Conservation (phyloP, 2,113 vertebrate genomes). For the Marcusenius ussheri region DNA sequence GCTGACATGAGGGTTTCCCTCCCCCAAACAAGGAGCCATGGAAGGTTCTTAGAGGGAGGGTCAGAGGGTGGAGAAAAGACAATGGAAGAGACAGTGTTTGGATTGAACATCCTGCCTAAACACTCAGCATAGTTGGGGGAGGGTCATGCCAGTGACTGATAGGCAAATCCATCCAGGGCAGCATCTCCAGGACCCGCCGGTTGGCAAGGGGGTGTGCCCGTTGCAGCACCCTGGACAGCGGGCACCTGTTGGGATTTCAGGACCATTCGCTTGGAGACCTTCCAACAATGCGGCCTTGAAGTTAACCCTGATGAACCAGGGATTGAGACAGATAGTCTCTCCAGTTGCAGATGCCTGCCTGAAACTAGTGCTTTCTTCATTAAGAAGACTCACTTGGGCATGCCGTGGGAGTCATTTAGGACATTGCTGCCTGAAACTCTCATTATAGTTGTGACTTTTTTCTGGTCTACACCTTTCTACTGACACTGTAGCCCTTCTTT, state of each 20-base stretch:
- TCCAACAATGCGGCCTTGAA: neutral
- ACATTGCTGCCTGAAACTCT: neutral
- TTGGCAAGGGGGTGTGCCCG: neutral
- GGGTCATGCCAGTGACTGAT: neutral
- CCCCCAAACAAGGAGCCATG: neutral
- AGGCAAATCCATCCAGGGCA: neutral
- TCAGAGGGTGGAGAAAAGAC: neutral
- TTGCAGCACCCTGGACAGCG: neutral
- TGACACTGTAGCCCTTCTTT: neutral
- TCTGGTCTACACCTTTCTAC: neutral
- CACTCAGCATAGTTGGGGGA: neutral
- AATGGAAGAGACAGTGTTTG: neutral
- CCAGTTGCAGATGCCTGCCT: neutral
- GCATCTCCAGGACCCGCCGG: neutral
- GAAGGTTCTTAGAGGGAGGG: neutral
- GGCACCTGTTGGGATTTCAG: neutral
- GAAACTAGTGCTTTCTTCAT: neutral
- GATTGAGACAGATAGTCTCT: neutral
- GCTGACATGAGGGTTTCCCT: neutral
- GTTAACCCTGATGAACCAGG: neutral
- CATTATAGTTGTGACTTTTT: neutral
- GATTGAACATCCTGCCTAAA: neutral
- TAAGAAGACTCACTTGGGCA: neutral
- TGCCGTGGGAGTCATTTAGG: neutral
- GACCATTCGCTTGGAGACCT: neutral